These are phyloP conservation scores for Semibalanus balanoides DNA, from an alignment of 1,140 invertebrate species.

Conservation along the genomic window DNA sequence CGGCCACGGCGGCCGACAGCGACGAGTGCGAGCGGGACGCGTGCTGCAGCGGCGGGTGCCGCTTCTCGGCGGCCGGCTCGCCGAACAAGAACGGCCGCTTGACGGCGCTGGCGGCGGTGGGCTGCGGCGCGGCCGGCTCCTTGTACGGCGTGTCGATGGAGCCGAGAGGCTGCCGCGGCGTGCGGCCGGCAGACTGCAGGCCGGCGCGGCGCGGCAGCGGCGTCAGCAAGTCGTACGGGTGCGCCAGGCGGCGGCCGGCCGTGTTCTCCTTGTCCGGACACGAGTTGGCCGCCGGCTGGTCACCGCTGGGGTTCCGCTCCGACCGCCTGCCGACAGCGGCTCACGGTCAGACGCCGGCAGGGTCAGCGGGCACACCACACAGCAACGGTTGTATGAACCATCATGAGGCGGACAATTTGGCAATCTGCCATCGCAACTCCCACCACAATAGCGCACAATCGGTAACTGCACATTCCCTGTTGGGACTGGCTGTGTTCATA, in stretches of 20 bases:
- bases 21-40: neutral
- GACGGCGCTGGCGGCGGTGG: neutral
- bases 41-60: neutral
- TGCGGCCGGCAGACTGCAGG: neutral
- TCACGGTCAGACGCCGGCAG: neutral
- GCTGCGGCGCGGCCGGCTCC: too few relatives aligned
- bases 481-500: too few relatives aligned
- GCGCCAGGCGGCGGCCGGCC: too few relatives aligned
- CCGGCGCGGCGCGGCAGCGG: neutral
- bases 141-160: neutral
- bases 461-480: too few relatives aligned
- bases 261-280: neutral
- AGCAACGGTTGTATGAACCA: too few relatives aligned
- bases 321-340: neutral
- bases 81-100: neutral
- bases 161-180: too few relatives aligned
- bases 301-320: neutral
- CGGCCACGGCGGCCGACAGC: neutral
- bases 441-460: too few relatives aligned
- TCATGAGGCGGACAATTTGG: too few relatives aligned
- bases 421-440: too few relatives aligned
- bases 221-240: neutral
- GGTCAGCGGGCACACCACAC: too few relatives aligned
- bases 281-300: neutral
- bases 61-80: neutral